These are phyloP conservation scores for Heliothis subflexa DNA, from an alignment of 1,140 invertebrate genomes.

Conservation along the genomic window DNA sequence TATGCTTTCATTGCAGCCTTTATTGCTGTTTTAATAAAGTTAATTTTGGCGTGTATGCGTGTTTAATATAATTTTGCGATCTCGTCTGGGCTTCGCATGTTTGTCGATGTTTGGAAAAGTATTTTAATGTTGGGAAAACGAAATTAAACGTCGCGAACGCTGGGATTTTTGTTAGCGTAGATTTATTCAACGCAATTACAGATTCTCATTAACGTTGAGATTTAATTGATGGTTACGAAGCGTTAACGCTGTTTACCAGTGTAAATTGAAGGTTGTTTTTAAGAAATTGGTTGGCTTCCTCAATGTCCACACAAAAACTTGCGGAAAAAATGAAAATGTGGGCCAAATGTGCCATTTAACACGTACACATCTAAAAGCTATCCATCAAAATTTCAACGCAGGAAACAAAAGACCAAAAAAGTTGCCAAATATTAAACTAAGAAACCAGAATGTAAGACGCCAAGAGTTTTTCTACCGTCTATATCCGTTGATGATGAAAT, in stretches of 20 bases:
- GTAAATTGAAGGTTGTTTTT: not conserved
- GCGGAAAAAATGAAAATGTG: not conserved
- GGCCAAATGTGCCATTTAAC: not conserved
- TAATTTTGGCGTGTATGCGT: slow-evolving; percentile 1
- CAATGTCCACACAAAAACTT: not conserved
- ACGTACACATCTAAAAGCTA: slow-evolving; percentile 11
- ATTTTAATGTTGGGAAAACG: slow-evolving; percentile 27
- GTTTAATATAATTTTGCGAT: slow-evolving; percentile 5
- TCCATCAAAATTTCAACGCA: slow-evolving; percentile 38
- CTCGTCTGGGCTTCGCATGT: slow-evolving; percentile 10
- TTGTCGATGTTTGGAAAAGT: slow-evolving; percentile 7
- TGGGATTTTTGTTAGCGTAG: not conserved
- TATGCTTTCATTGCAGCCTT: not conserved
- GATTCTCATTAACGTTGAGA: slow-evolving; percentile 1
- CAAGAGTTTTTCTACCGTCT: slow-evolving; percentile 13
- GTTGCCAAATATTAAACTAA: slow-evolving; percentile 24
- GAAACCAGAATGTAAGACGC: slow-evolving; percentile 16
- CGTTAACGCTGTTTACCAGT: too few species aligned
- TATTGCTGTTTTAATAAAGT: not conserved
- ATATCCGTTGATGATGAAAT: slow-evolving; percentile 25
- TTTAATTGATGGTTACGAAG: too few species aligned
- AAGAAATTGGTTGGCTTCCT: not conserved
- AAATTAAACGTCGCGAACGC: not conserved
- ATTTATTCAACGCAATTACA: not conserved
- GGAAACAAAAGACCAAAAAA: not conserved